Evolutionary conservation across 1,140 invertebrate species (phyloP), one percentile per base, ranked within the genome.

Genomic region (Musca domestica): DNA sequence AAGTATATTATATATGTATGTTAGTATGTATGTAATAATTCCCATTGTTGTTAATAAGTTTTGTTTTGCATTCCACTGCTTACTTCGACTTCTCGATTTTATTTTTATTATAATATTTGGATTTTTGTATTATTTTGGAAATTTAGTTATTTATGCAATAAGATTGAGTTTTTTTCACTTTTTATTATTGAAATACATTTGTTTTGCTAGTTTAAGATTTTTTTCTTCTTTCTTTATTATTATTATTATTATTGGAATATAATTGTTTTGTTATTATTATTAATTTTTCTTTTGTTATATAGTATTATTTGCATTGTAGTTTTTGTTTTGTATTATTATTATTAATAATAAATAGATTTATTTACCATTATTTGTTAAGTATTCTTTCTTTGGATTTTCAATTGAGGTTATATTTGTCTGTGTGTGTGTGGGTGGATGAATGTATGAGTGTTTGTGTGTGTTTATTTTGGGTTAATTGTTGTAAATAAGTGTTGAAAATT

Each of bases 281-380:
- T n/a, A n/a, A n/a, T 64, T 72, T 71, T 54, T 73, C 64, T 17
- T 17, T 69, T 30, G 12, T 25, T 69, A 70, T 56, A 23, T 54
- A n/a, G 17, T 41, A 56, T 61, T 61, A 58, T 48, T 47, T 48
- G 54, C 27, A 52, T 66, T 66, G 56, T 58, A 17, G 7, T 58
- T 58, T 17, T 23, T n/a, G n/a, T n/a, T n/a, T n/a, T n/a, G n/a
- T n/a, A n/a, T 41, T 41, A 12, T 58, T 22, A n/a, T 58, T 58
- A 27, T 27, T 27, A 51, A 30, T 66, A 51, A 17, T 30, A 25
- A 27, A 51, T 64, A 3, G 15, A 22, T 58, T 58, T 58, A 58
- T 58, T 58, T 58, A 14, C 56, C 56, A 58, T 58, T 58, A 58
- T 58, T 58, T 58, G 56, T 58, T 58, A 58, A 58, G 56, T 58